These are phyloP conservation scores for Hippocampus abdominalis DNA, from an alignment of 2,113 vertebrate genomes.

Conservation along the genomic window DNA sequence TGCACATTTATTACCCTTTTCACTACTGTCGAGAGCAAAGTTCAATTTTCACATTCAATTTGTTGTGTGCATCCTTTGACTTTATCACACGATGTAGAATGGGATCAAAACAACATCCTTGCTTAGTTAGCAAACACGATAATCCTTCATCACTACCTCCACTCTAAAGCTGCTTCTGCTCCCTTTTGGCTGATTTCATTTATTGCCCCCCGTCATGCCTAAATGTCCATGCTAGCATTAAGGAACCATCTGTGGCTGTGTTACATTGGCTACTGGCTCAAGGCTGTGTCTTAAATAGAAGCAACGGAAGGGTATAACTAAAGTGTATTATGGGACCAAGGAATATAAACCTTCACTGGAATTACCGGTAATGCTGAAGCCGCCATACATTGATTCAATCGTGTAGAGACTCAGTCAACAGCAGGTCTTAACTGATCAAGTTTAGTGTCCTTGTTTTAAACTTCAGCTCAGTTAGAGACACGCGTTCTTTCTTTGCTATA, in stretches of 20 bases:
- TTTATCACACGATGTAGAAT: background rate
- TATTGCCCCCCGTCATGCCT: slow-evolving; percentile 27
- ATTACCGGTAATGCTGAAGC: background rate
- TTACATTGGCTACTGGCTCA: slow-evolving; percentile 46
- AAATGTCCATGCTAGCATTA: slow-evolving; percentile 58
- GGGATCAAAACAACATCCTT: slow-evolving; percentile 5
- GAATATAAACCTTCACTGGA: background rate
- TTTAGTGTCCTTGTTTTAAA: too few species aligned
- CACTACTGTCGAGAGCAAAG: background rate
- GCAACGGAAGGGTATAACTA: slow-evolving; percentile 31
- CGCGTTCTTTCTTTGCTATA: too few species aligned
- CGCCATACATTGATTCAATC: background rate
- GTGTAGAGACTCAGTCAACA: background rate
- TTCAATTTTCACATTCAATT: background rate
- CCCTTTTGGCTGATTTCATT: slow-evolving; percentile 56
- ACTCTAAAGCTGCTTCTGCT: slow-evolving; percentile 41
- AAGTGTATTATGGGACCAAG: background rate
- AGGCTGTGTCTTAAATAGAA: slow-evolving; percentile 61
- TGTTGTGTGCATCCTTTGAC: background rate
- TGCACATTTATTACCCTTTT: background rate
- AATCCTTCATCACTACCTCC: slow-evolving; percentile 31
- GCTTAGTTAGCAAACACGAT: slow-evolving; percentile 21
- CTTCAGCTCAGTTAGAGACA: too few species aligned
- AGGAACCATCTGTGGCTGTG: slow-evolving; percentile 63
- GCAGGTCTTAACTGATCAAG: background rate